These are phyloP conservation scores for Anthophora plumipes DNA, from an alignment of 2,888 invertebrate species.

Conservation along the genomic window DNA sequence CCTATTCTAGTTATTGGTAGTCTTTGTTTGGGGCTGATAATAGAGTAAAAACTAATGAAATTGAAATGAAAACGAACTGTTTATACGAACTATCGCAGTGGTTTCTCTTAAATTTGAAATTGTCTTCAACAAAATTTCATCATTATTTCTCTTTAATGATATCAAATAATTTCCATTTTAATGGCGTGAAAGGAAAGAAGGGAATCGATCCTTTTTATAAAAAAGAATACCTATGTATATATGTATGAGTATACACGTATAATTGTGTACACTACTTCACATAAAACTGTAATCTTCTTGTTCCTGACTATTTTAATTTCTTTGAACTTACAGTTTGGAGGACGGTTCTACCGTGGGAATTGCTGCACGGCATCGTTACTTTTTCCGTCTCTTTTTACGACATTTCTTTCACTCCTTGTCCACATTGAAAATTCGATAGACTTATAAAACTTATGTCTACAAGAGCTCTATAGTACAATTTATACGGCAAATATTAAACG, in stretches of 20 bases:
- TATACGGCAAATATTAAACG: conserved; percentile 23
- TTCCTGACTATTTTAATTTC: conserved; percentile 84
- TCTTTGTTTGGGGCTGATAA: conserved; percentile 69
- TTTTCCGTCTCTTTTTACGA: conserved; percentile 66
- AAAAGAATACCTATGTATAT: too few relatives aligned
- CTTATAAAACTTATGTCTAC: conserved; percentile 12
- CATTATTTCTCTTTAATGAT: conserved; percentile 27
- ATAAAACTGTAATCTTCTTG: conserved; percentile 60
- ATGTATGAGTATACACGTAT: conserved; percentile 44
- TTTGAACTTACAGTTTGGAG: conserved; percentile 84
- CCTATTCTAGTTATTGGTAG: conserved; percentile 72
- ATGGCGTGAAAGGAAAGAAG: conserved; percentile 62
- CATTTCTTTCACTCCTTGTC: conserved; percentile 38
- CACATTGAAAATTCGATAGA: conserved; percentile 30
- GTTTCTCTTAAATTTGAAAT: conserved; percentile 32
- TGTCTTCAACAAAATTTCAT: conserved; percentile 17
- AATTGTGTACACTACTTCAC: conserved; percentile 31
- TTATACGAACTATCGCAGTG: conserved; percentile 18
- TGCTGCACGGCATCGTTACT: conserved; percentile 81
- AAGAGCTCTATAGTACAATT: conserved; percentile 15
- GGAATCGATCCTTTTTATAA: conserved; percentile 58
- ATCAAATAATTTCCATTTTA: conserved; percentile 40
- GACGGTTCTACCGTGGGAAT: conserved; percentile 81
- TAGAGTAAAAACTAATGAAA: conserved; percentile 58
- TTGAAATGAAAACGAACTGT: conserved; percentile 27